Evolutionary conservation across 2,888 invertebrate genomes (phyloP), one percentile per base, ranked within the genome.

Genomic region (Drosophila mimica): DNA sequence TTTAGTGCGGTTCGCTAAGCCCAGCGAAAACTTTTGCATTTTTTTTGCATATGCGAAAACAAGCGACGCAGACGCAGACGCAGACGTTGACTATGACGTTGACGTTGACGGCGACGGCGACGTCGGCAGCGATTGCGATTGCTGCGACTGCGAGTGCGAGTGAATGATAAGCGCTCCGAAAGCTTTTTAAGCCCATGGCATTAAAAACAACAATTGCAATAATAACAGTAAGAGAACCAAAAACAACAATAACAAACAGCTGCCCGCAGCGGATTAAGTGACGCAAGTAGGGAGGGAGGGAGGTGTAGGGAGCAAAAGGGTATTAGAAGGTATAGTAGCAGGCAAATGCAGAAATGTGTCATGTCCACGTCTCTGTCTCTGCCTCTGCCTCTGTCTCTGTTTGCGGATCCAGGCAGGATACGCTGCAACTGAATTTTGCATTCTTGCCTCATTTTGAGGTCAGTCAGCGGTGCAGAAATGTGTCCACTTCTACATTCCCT

Each of bases 91-190:
- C 58, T 38, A 0, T 20, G 46, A 51, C 65, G 36, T 0, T 15
- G 36, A 48, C 62, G 43, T 11, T 38, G 64, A 43, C 67, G 1
- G 30, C 40, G 52, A 60, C 62, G 46, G 17, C 30, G 33, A 51
- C 46, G 43, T 7, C 43, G 51, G 31, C 68, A 0, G 48, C 53
- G 54, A 60, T 54, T 13, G 59, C 46, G 20, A 20, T 20, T 20
- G 11, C 20, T 20, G 40, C 71, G 43, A 30, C 51, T 2, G 70
- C 68, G 43, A 28, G 53, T 3, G 69, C 51, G 33, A 48, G 46
- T 60, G 76, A 72, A 77, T 82, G 85, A 88, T 85, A 85, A 85
- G 89, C 82, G 80, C 70, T 60, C 51, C 59, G 38, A 68, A 89
- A 87, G 68, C 77, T 70, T 81, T 65, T 79, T 67, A 86, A 89